Percentiles rank a stretch among this genome's conserved stretches.
These are phyloP conservation scores for Resseliella maxima DNA, from an alignment of 2,888 invertebrate species.

Conservation along the genomic window DNA sequence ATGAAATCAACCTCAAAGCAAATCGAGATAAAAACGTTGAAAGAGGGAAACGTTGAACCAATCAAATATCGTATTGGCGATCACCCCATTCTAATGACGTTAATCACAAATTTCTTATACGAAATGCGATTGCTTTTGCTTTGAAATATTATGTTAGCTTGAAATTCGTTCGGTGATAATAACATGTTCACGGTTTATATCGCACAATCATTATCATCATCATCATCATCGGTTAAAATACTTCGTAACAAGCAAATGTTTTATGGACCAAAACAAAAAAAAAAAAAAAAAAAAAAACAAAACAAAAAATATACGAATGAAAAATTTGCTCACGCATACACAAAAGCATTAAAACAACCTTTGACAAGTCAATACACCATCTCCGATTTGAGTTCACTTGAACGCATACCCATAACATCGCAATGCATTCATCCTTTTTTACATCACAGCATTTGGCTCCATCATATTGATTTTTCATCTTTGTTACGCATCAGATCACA, in stretches of 20 bases:
- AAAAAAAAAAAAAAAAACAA: too few species aligned
- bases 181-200: slow-evolving; percentile 3
- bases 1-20: too few species aligned
- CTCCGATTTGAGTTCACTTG: neutral
- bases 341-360: neutral
- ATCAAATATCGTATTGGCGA: neutral
- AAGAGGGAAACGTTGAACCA: neutral
- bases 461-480: slow-evolving; percentile 43
- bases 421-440: slow-evolving; percentile 12
- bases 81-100: neutral
- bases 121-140: too few species aligned
- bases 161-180: too few species aligned
- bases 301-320: too few species aligned
- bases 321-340: too few species aligned
- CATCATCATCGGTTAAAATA: neutral
- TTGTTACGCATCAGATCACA: slow-evolving; percentile 43
- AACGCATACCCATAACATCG: neutral
- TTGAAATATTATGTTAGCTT: too few species aligned
- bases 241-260: too few species aligned
- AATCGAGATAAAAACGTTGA: neutral
- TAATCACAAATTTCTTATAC: neutral
- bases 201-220: neutral
- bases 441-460: neutral
- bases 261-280: too few species aligned
- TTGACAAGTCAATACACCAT: neutral